A percentile compares a stretch with the other conserved stretches of the same genome.
These are phyloP conservation scores for Hippolais icterina DNA, from an alignment of 2,113 vertebrate species.

Conservation along the genomic window DNA sequence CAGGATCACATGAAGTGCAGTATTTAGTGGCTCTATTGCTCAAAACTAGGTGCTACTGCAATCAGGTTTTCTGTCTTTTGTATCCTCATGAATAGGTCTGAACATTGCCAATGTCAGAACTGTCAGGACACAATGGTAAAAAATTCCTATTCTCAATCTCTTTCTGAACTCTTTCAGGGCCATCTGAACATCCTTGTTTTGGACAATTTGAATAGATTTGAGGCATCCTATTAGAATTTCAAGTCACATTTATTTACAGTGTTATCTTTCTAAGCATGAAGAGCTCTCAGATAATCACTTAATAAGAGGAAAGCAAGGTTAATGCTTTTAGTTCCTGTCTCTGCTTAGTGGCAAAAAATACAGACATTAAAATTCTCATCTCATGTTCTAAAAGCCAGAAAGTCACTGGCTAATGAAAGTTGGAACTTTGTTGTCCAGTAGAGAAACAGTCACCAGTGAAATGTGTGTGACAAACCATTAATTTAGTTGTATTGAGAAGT, in stretches of 20 bases:
- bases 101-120: not conserved
- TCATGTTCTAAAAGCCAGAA: not conserved
- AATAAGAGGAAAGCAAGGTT: conserved; percentile 7
- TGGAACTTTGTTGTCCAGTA: not conserved
- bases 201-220: not conserved
- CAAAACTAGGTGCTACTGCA: not conserved
- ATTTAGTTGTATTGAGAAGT: not conserved
- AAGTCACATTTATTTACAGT: not conserved
- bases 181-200: not conserved
- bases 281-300: not conserved
- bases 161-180: not conserved
- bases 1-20: not conserved
- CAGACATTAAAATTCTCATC: not conserved
- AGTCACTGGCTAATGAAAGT: not conserved
- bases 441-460: not conserved
- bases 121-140: conserved; percentile 17
- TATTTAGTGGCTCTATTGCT: not conserved
- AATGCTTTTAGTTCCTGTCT: not conserved
- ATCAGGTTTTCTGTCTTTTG: conserved; percentile 39
- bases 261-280: not conserved
- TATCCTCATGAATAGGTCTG: conserved; percentile 29
- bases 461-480: not conserved
- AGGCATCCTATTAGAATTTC: not conserved
- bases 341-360: not conserved
- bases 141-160: not conserved